Evolutionary conservation across 2,888 invertebrate species (phyloP).

Genomic region (Idaea dimidiata): DNA sequence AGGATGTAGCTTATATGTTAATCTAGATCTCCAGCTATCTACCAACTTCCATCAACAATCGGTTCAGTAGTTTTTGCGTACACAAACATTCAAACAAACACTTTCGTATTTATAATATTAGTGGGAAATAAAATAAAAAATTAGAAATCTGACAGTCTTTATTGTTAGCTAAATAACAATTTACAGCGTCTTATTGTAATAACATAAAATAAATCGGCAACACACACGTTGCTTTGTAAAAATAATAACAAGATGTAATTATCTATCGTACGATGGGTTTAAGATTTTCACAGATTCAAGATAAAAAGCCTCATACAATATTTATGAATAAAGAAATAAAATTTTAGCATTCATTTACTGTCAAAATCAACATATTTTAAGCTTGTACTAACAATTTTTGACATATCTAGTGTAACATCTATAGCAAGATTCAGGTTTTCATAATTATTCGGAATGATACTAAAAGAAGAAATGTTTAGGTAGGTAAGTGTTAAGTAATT

Average conservation of each 20-base stretch:
- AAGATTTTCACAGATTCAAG: constrained; percentile 2
- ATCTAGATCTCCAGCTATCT: too few relatives aligned
- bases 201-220: constrained; percentile 35
- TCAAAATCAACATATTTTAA: too few relatives aligned
- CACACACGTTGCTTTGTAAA: constrained; percentile 10
- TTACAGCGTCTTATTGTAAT: constrained; percentile 47
- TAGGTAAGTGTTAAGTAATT: background rate
- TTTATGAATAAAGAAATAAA: constrained; percentile 15
- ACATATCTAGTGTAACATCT: too few relatives aligned
- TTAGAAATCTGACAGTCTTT: constrained; percentile 60
- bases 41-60: too few relatives aligned
- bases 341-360: too few relatives aligned
- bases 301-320: constrained; percentile 30
- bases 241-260: constrained; percentile 15
- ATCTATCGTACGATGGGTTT: constrained; percentile 15
- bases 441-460: background rate
- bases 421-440: too few relatives aligned
- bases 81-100: too few relatives aligned
- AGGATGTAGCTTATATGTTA: too few relatives aligned
- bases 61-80: too few relatives aligned
- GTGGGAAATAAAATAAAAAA: background rate
- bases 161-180: constrained; percentile 64
- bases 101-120: too few relatives aligned
- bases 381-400: too few relatives aligned
- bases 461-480: background rate